Evolutionary conservation across 1,140 invertebrate genomes (phyloP).

Genomic region (Chionoecetes opilio): DNA sequence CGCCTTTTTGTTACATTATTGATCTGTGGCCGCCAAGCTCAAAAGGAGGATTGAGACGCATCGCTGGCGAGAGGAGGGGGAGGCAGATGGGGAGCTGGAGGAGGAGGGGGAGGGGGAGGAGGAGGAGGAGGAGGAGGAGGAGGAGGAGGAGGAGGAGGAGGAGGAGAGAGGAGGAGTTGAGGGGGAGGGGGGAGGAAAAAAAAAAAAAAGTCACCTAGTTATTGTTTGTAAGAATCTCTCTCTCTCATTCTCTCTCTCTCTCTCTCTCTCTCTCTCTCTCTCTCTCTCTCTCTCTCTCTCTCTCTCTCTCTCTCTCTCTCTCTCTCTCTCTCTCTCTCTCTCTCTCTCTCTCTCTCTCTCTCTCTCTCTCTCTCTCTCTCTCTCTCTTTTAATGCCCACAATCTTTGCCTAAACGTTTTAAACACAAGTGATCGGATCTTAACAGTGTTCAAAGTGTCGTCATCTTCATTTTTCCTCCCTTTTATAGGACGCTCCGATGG

Average conservation of each 20-base stretch:
- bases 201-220: too few relatives aligned
- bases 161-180: neutral
- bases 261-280: neutral
- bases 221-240: too few relatives aligned
- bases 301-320: neutral
- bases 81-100: neutral
- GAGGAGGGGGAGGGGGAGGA: conserved; percentile 17
- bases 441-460: too few relatives aligned
- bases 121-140: conserved; percentile 40
- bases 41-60: conserved; percentile 52
- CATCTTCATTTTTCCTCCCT: too few relatives aligned
- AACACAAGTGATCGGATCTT: too few relatives aligned
- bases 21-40: conserved; percentile 56
- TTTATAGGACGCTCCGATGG: too few relatives aligned
- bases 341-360: neutral
- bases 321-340: neutral
- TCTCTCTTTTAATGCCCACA: neutral
- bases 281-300: too few relatives aligned
- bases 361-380: neutral
- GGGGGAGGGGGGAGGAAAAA: neutral
- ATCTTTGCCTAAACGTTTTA: too few relatives aligned
- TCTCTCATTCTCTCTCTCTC: too few relatives aligned
- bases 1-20: conserved; percentile 67
- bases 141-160: neutral
- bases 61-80: neutral